Percentiles rank a stretch among this genome's conserved stretches.
These are phyloP conservation scores for Indri indri DNA, from an alignment of 2,113 vertebrate genomes.

Conservation along the genomic window DNA sequence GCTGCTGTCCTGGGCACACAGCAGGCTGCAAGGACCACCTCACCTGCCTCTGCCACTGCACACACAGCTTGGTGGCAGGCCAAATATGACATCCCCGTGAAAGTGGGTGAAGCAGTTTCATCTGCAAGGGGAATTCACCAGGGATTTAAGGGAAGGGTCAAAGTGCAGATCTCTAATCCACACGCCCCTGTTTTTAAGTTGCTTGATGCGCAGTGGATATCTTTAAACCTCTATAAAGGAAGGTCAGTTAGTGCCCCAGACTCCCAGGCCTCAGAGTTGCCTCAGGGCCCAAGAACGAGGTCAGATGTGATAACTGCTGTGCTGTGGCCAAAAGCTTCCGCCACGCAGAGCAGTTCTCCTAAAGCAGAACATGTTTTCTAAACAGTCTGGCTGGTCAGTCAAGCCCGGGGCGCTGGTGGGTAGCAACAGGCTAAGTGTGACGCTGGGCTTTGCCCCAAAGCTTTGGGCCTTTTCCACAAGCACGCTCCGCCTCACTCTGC, in stretches of 20 bases:
- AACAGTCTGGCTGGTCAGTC: slow-evolving; percentile 34
- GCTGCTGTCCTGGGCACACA: background rate
- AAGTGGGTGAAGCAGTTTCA: background rate
- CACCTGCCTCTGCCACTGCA: background rate
- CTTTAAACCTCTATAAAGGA: slow-evolving; percentile 37
- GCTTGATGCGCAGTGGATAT: background rate
- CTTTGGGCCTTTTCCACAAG: slow-evolving; percentile 20
- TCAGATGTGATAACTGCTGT: slow-evolving; percentile 17
- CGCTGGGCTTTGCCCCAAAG: slow-evolving; percentile 17
- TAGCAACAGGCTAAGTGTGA: slow-evolving; percentile 51
- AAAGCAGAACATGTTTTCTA: slow-evolving; percentile 60
- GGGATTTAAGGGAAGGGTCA: background rate
- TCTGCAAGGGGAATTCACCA: background rate
- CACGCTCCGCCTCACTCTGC: background rate
- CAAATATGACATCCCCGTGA: background rate
- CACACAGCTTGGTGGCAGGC: background rate
- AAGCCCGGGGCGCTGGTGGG: background rate
- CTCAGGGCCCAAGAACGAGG: slow-evolving; percentile 54
- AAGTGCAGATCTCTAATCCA: background rate
- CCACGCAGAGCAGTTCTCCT: background rate
- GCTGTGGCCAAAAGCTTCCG: slow-evolving; percentile 21
- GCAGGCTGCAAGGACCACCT: background rate
- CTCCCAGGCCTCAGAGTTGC: slow-evolving; percentile 17
- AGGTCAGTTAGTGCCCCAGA: slow-evolving; percentile 33
- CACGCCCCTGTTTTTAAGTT: background rate